Conservation (phyloP, 2,113 vertebrate species). For the Acanthisitta chloris region DNA sequence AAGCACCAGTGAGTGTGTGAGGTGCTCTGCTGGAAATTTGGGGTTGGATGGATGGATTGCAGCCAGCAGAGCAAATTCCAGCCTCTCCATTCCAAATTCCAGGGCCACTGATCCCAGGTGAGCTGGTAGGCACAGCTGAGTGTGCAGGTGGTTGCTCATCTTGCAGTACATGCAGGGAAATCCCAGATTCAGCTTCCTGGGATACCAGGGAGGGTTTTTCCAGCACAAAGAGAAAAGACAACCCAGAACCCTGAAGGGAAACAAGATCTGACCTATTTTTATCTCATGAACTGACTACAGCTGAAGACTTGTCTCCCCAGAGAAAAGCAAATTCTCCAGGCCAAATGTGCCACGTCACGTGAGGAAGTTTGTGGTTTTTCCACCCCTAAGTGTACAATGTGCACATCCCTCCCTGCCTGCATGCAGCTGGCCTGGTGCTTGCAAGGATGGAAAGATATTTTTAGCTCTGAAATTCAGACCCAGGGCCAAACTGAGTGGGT, state of each 20-base stretch:
- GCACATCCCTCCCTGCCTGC: not conserved
- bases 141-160: not conserved
- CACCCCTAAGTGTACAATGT: not conserved
- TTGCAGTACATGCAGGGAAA: not conserved
- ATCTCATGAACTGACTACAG: not conserved
- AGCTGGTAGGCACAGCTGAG: not conserved
- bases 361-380: not conserved
- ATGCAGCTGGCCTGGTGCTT: not conserved
- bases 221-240: not conserved
- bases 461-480: not conserved
- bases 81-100: not conserved
- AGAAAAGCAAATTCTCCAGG: not conserved
- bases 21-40: not conserved
- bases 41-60: not conserved
- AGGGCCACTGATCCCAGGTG: fast-evolving
- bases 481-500: not conserved
- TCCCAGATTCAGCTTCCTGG: not conserved
- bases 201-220: not conserved
- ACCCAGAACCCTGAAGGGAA: not conserved
- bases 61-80: not conserved
- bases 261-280: slow-evolving; percentile 22
- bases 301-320: not conserved
- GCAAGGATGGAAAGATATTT: not conserved
- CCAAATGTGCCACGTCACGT: not conserved
- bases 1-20: not conserved